A percentile compares a stretch with the other conserved stretches of the same genome.
phyloP scores from a whole-genome alignment of 23 tunicate genomes.

The Halocynthia roretzi region DNA sequence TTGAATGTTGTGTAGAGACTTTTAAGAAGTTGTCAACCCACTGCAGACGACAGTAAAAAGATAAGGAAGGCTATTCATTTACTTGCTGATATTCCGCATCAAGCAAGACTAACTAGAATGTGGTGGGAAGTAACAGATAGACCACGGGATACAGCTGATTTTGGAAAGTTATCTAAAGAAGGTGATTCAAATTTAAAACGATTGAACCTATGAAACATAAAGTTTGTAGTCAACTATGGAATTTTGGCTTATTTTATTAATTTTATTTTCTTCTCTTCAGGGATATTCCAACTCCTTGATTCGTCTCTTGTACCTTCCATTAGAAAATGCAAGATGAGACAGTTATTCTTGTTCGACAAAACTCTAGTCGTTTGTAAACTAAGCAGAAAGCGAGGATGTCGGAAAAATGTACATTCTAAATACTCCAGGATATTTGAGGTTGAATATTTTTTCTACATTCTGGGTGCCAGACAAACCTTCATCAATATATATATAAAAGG shows the following conservation, averaged over 20 bases:
- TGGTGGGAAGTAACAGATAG: slow-evolving; percentile 26
- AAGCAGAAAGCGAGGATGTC: neutral
- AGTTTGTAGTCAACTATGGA: neutral
- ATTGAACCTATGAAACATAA: neutral
- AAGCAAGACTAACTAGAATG: slow-evolving; percentile 15
- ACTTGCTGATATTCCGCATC: slow-evolving; percentile 29
- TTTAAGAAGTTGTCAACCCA: too few relatives aligned
- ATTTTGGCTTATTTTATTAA: neutral
- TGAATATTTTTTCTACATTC: neutral
- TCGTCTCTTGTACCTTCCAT: neutral
- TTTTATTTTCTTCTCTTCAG: neutral
- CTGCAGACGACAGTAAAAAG: too few relatives aligned
- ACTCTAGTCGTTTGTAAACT: slow-evolving; percentile 30
- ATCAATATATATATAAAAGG: too few relatives aligned
- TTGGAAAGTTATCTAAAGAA: slow-evolving; percentile 38
- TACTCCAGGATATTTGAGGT: slow-evolving; percentile 3
- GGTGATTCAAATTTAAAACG: slow-evolving; percentile 10
- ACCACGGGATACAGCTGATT: slow-evolving; percentile 14
- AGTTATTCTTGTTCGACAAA: slow-evolving; percentile 33
- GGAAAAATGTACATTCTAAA: slow-evolving; percentile 9
- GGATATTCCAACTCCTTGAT: slow-evolving; percentile 2
- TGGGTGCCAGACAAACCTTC: neutral
- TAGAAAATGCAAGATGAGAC: slow-evolving; percentile 10
- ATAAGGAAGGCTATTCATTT: slow-evolving; percentile 19
- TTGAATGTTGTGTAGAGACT: too few relatives aligned